Evolutionary conservation across 2,797 vertebrate species (phyloP).

Genomic region (Coregonus ussuriensis): DNA sequence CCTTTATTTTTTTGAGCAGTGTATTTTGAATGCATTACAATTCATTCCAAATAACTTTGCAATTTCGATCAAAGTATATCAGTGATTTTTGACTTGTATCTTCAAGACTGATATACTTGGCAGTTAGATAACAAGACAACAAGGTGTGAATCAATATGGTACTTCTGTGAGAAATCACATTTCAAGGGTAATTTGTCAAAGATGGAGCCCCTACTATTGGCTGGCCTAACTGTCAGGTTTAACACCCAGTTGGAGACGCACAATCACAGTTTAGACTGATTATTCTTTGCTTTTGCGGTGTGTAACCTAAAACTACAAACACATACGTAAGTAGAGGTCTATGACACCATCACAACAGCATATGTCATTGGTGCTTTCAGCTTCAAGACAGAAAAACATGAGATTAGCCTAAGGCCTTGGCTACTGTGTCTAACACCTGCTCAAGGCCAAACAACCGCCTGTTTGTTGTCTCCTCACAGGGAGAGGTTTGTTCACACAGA

Average conservation of each 20-base stretch:
- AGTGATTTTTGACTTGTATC: no score
- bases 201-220: background rate
- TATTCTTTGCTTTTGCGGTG: background rate
- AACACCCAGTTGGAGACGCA: background rate
- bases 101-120: no score
- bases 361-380: background rate
- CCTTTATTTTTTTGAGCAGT: no score
- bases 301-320: background rate
- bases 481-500: background rate
- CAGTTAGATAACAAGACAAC: no score
- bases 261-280: background rate
- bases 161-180: background rate
- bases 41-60: no score
- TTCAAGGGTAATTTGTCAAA: background rate
- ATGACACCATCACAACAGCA: background rate
- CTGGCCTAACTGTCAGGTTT: background rate
- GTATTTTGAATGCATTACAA: no score
- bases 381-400: background rate
- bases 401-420: background rate
- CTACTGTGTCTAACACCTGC: background rate
- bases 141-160: background rate
- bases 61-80: no score
- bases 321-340: background rate
- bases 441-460: background rate
- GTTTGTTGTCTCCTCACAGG: background rate